Base-by-base conservation (phyloP, 2,113 vertebrate species). In the Psephotus haematonotus region DNA sequence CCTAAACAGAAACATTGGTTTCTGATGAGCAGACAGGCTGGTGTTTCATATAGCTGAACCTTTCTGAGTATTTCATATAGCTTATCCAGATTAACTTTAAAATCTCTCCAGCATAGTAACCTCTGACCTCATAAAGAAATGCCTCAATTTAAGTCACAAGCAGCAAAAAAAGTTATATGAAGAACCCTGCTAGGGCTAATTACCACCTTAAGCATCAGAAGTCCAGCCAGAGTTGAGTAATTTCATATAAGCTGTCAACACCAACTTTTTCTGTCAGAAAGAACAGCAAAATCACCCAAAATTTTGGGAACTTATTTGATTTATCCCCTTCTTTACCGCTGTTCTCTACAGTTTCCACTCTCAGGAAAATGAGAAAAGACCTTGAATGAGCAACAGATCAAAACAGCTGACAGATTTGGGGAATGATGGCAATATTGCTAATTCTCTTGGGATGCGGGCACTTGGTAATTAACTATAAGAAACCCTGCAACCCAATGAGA, bases 361-460 rank as follows among this genome's bases (percentile, higher is more conserved):
- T 85, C 10, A 31, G 27, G 52, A 62, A 77, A 79, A 71, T 0
- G 3, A 88, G n/a, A 49, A 43, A 80, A 80, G 18, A 92, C 24
- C 20, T 2, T 2, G 1, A 85, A 64, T 13, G 63, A 77, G 41
- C 27, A 86, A 88, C 12, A 90, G 50, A 33, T 3, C 33, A 60
- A 71, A 39, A 60, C 3, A 55, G 28, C 25, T 71, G 33, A 65
- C 11, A 63, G 55, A 63, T 19, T 1, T 75, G 25, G 22, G 50
- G 11, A 85, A 70, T 5, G 2, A 87, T 13, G 8, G 37, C 41
- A 89, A 16, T 28, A 65, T 2, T 24, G 17, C 22, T 9, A 4
- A 4, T 18, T n/a, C 31, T 49, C 33, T 13, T 8, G 7, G 9
- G 35, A 23, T 14, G 35, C 0, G 0, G 35, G 44, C 13, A 37